These are phyloP conservation scores for Caenorhabditis briggsae DNA, from an alignment of 1,140 invertebrate genomes.

Conservation along the genomic window DNA sequence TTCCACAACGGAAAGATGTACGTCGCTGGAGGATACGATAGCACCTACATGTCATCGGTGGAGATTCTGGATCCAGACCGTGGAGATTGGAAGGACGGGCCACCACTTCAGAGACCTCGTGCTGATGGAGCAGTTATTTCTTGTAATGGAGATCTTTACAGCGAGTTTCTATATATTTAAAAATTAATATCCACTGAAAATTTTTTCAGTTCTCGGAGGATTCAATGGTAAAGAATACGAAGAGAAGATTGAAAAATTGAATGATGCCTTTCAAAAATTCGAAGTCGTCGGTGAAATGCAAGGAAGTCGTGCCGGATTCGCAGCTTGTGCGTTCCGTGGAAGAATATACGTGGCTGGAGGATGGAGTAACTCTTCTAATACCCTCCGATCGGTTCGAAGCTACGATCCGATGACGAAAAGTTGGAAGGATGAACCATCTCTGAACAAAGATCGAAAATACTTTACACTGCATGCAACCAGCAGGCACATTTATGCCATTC, in stretches of 20 bases:
- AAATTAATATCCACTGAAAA: no score
- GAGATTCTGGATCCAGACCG: conserved; percentile 17
- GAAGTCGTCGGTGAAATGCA: conserved; percentile 30
- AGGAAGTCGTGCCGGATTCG: conserved; percentile 30
- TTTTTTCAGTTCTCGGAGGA: conserved; percentile 21
- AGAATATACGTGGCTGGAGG: conserved; percentile 38
- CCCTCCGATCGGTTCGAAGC: conserved; percentile 14
- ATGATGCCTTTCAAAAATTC: not conserved
- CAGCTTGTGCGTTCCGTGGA: conserved; percentile 9
- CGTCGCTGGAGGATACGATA: conserved; percentile 32
- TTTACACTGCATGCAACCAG: conserved; percentile 25
- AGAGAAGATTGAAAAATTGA: conserved; percentile 31
- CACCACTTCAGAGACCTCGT: not conserved
- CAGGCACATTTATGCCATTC: not conserved
- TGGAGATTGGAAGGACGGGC: conserved; percentile 29
- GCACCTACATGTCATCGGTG: conserved; percentile 34
- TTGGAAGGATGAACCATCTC: conserved; percentile 40
- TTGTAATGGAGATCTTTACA: conserved; percentile 28
- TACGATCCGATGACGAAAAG: conserved; percentile 7
- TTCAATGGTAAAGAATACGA: conserved; percentile 42
- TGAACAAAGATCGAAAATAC: conserved; percentile 35
- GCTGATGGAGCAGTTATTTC: conserved; percentile 21
- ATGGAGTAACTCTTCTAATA: conserved; percentile 44
- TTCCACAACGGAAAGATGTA: conserved; percentile 20
- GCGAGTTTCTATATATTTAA: not conserved